These are phyloP conservation scores for Temnopleurus reevesii DNA, from an alignment of 53 echinoderm and acorn worm genomes.

Conservation along the genomic window DNA sequence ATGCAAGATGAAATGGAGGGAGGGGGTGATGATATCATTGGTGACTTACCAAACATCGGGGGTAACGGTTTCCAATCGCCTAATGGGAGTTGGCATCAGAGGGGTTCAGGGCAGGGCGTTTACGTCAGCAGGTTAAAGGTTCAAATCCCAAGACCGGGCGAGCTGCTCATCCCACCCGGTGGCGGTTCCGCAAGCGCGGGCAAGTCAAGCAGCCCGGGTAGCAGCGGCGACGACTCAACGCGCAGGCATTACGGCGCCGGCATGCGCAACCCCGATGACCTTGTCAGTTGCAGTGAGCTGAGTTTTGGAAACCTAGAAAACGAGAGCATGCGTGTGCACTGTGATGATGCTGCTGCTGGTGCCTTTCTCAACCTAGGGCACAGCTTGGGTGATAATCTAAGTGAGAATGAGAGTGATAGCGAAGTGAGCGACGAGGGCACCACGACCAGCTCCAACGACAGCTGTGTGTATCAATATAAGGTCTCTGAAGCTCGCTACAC, in stretches of 20 bases:
- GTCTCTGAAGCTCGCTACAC: conserved; percentile 74
- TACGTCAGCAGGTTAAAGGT: conserved; percentile 46
- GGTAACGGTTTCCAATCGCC: conserved; percentile 19
- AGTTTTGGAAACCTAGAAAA: conserved; percentile 72
- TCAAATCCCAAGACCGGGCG: conserved; percentile 50
- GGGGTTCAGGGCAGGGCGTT: background rate
- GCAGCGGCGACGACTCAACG: conserved; percentile 46
- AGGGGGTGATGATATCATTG: conserved; percentile 52
- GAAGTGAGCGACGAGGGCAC: conserved; percentile 61
- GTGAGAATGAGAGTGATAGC: conserved; percentile 60
- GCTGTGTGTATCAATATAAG: conserved; percentile 93
- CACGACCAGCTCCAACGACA: conserved; percentile 80
- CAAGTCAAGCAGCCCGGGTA: conserved; percentile 46
- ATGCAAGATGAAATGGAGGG: conserved; percentile 1
- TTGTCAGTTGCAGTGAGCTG: conserved; percentile 75
- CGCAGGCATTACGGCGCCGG: conserved; percentile 29
- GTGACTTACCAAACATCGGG: conserved; percentile 32
- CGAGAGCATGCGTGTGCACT: conserved; percentile 62
- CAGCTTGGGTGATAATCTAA: conserved; percentile 56
- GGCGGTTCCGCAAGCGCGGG: background rate
- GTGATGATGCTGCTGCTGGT: conserved; percentile 59
- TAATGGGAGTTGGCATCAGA: conserved; percentile 40
- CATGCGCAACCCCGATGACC: conserved; percentile 55
- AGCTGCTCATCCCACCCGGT: conserved; percentile 19
- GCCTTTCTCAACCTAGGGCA: conserved; percentile 27